A percentile compares a stretch with the other conserved stretches of the same genome.
Evolutionary conservation across 2,888 invertebrate species (phyloP).

Genomic region (Seladonia tumulorum): DNA sequence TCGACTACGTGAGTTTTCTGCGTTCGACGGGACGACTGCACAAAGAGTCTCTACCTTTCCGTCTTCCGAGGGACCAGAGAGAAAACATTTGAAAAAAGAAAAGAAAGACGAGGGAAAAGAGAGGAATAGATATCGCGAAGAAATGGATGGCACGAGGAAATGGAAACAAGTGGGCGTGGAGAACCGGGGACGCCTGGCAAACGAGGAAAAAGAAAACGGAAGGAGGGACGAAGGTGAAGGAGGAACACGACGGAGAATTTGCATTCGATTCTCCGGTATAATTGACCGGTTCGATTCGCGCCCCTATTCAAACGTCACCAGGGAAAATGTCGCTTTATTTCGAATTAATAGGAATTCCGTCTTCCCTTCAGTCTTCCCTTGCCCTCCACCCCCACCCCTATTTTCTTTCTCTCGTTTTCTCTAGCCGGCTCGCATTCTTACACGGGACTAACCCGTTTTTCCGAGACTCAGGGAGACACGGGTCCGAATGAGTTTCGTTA

Average conservation of each 20-base stretch:
- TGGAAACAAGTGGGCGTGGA: slow-evolving; percentile 43
- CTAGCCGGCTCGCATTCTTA: slow-evolving; percentile 35
- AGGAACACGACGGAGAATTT: slow-evolving; percentile 33
- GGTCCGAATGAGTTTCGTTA: slow-evolving; percentile 28
- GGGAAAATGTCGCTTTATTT: slow-evolving; percentile 54
- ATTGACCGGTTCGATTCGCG: slow-evolving; percentile 57
- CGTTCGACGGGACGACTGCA: background rate
- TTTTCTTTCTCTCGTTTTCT: background rate
- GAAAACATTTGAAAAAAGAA: background rate
- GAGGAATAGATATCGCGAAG: background rate
- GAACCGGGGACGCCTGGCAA: slow-evolving; percentile 2
- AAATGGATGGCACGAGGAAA: slow-evolving; percentile 9
- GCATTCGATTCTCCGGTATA: slow-evolving; percentile 47
- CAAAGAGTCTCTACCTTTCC: slow-evolving; percentile 21
- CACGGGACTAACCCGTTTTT: background rate
- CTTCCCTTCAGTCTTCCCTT: background rate
- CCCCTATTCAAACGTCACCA: slow-evolving; percentile 44
- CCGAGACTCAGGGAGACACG: slow-evolving; percentile 13
- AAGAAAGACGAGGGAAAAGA: background rate
- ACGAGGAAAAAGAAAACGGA: slow-evolving; percentile 10
- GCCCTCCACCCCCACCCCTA: background rate
- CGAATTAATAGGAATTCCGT: slow-evolving; percentile 52
- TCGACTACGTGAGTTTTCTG: background rate
- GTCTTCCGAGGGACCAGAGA: background rate
- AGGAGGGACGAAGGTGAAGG: background rate